Evolutionary conservation across 2,888 invertebrate species (phyloP), one percentile per base, ranked within the genome.

Genomic region (Chromoteleia sp.): DNA sequence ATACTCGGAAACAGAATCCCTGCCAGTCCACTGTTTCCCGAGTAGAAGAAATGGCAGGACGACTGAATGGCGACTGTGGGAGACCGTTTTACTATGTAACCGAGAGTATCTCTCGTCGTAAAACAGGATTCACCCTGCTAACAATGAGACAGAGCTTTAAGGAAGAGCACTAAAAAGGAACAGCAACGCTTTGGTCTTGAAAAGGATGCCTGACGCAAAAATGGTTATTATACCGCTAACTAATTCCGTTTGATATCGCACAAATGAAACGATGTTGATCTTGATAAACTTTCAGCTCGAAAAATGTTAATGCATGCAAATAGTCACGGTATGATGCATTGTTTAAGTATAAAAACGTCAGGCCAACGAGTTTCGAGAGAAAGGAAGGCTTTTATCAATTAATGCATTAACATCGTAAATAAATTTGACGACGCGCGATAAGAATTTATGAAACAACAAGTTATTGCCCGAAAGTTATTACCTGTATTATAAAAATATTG

Each of bases 71-170:
- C 61, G 68, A 68, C 76, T 76, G 65, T 54, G 65, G 43, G 56
- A 70, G 61, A 65, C 77, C 73, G 77, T 77, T 81, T 77, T 73
- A 68, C 70, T 73, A 65, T 68, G 61, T 73, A 67, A 65, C 58
- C 50, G 36, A 48, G 65, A 61, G 56, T 58, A 71, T 63, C 50
- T 75, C 41, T 19, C 70, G 54, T 74, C 54, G 70, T 80, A 67
- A 75, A 75, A 52, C 58, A 43, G 75, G 41, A 67, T 67, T 59
- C 67, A 43, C 30, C n/a, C 19, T 8, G 33, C 58, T 36, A 67
- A 63, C 76, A 70, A 77, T 77, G 61, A 63, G 56, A 65, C 48
- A 29, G 52, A 58, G 68, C 61, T 76, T 56, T 48, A 48, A 65
- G 58, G 25, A 48, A 48, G 58, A 58, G 50, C 17, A 73, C 39